A percentile compares a stretch with the other conserved stretches of the same genome.
Conservation (phyloP, 2,888 invertebrate species). For the Eupelmus urozonus region DNA sequence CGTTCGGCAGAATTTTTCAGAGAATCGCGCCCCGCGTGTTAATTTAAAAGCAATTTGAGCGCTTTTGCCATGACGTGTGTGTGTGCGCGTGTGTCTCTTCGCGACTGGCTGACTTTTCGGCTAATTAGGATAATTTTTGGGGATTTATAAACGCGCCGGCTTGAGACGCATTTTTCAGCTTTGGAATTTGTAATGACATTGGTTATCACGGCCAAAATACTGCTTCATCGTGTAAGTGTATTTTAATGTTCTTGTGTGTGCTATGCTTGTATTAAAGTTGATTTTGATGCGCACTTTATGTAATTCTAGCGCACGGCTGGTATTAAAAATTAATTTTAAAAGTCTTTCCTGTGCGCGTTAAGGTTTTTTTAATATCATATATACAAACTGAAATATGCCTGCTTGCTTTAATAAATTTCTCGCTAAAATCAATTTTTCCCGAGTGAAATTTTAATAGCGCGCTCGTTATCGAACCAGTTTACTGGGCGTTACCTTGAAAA, state of each 20-base stretch:
- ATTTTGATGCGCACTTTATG: not conserved
- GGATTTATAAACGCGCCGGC: too few relatives aligned
- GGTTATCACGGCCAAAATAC: too few relatives aligned
- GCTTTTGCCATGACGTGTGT: slow-evolving; percentile 42
- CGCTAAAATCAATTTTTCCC: not conserved
- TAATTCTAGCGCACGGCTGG: not conserved
- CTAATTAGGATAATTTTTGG: slow-evolving; percentile 52
- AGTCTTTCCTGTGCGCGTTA: too few relatives aligned
- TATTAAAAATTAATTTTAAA: too few relatives aligned
- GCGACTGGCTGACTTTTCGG: slow-evolving; percentile 17
- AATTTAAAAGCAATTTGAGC: slow-evolving; percentile 56
- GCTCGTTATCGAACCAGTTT: slow-evolving; percentile 8
- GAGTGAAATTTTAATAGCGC: not conserved
- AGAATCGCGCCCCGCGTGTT: not conserved
- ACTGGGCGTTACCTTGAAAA: not conserved
- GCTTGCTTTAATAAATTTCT: not conserved
- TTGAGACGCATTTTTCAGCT: too few relatives aligned
- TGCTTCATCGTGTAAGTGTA: not conserved
- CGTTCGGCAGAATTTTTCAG: slow-evolving; percentile 7
- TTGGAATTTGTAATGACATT: too few relatives aligned
- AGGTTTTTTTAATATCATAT: not conserved
- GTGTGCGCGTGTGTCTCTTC: not conserved
- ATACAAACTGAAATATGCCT: not conserved
- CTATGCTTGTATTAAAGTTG: not conserved
- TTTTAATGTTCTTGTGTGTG: not conserved